Percentiles rank a stretch among this genome's conserved stretches.
Conservation (phyloP, 2,888 invertebrate genomes). For the Chloroclystis v-ata region DNA sequence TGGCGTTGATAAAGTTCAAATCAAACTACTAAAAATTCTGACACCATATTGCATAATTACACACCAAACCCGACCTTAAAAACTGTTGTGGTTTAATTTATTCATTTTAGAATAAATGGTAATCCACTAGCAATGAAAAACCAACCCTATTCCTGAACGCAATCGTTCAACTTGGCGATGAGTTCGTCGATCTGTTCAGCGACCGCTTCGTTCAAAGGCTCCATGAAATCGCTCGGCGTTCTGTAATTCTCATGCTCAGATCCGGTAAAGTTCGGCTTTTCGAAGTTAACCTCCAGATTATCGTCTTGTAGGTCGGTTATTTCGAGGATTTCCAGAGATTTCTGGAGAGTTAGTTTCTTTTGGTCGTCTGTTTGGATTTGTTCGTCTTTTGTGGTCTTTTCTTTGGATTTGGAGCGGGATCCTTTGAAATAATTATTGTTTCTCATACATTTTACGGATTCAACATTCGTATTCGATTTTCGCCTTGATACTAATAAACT, state of each 20-base stretch:
- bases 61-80: too few species aligned
- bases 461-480: too few species aligned
- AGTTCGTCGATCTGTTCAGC: slow-evolving; percentile 64
- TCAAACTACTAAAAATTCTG: too few species aligned
- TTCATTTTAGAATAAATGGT: too few species aligned
- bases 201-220: slow-evolving; percentile 59
- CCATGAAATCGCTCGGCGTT: slow-evolving; percentile 61
- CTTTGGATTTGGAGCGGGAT: slow-evolving; percentile 16
- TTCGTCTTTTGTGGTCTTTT: slow-evolving; percentile 47
- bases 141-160: slow-evolving; percentile 46
- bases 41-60: too few species aligned
- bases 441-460: too few species aligned
- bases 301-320: slow-evolving; percentile 41
- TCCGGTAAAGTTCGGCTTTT: slow-evolving; percentile 52
- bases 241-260: slow-evolving; percentile 57
- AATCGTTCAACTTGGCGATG: slow-evolving; percentile 60
- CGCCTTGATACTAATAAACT: too few species aligned
- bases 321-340: slow-evolving; percentile 57
- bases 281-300: slow-evolving; percentile 57
- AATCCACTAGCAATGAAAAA: slow-evolving; percentile 2
- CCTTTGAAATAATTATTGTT: slow-evolving; percentile 7
- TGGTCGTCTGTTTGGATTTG: slow-evolving; percentile 46
- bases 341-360: slow-evolving; percentile 44
- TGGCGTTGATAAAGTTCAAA: too few species aligned
- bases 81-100: too few species aligned